phyloP scores from a whole-genome alignment of 2,113 vertebrate genomes.

The Chamaetylas fuelleborni region DNA sequence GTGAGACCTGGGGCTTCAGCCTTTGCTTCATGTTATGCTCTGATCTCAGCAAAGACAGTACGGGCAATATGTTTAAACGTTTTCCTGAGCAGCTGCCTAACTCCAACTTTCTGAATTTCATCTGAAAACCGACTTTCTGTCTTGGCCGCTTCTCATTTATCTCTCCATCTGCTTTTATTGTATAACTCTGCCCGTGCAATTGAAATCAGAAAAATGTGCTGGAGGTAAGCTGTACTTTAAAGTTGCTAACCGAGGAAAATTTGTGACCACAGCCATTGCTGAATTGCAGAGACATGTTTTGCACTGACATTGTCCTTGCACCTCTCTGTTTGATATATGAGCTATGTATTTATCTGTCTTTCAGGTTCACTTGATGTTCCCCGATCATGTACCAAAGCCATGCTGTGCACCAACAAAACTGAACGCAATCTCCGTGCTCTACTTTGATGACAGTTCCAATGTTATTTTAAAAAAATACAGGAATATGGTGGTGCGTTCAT shows the following conservation, averaged over 20 bases:
- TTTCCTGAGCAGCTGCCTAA: background rate
- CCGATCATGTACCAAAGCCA: constrained; percentile 97
- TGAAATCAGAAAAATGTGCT: constrained; percentile 20
- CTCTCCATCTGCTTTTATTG: background rate
- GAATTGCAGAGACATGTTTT: constrained; percentile 23
- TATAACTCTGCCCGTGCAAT: background rate
- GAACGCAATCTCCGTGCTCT: constrained; percentile 98
- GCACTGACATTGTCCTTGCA: background rate
- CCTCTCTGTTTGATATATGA: constrained; percentile 31
- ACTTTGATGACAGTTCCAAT: constrained; percentile 99
- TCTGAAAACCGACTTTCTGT: background rate
- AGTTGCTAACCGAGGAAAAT: background rate
- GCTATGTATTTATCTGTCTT: constrained; percentile 44
- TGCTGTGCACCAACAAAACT: constrained; percentile 98
- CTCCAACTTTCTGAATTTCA: background rate
- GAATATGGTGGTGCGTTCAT: constrained; percentile 98
- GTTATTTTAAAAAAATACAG: constrained; percentile 99
- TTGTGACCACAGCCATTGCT: background rate
- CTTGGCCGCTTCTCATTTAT: background rate
- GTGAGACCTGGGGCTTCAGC: background rate
- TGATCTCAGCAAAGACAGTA: background rate
- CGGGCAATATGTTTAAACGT: background rate
- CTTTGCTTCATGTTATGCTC: background rate
- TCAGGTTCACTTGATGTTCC: constrained; percentile 99
- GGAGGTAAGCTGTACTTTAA: constrained; percentile 15